Conservation (phyloP, 2,888 invertebrate species). For the Synergus laeviventris region DNA sequence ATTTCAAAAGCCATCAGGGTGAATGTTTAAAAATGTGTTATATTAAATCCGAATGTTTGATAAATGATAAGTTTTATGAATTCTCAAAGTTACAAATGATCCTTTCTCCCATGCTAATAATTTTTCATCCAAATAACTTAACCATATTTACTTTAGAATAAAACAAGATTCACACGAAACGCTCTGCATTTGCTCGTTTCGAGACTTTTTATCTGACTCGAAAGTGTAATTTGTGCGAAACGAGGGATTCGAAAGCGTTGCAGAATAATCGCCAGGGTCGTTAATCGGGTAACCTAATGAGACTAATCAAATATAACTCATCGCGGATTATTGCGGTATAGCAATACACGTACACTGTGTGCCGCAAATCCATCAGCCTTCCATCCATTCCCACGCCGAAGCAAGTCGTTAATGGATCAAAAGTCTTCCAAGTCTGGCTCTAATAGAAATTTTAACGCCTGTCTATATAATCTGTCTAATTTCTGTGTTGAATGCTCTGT, state of each 20-base stretch:
- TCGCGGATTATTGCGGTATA: conserved; percentile 41
- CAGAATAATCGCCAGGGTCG: not conserved
- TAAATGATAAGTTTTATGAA: not conserved
- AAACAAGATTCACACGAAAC: not conserved
- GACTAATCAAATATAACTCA: conserved; percentile 39
- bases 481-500: conserved; percentile 51
- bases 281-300: conserved; percentile 31
- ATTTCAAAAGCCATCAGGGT: not conserved
- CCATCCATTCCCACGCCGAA: conserved; percentile 61
- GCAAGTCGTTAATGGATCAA: conserved; percentile 61
- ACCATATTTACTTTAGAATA: not conserved
- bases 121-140: not conserved
- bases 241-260: conserved; percentile 23
- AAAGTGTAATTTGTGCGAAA: conserved; percentile 16
- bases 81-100: not conserved
- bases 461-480: conserved; percentile 35
- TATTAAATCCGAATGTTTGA: not conserved
- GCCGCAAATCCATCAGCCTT: conserved; percentile 41
- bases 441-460: conserved; percentile 45
- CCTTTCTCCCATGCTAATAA: not conserved
- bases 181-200: not conserved
- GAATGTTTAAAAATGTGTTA: not conserved
- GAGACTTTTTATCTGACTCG: conserved; percentile 7
- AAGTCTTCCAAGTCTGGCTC: conserved; percentile 56
- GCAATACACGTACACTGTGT: conserved; percentile 28